Percentiles rank a stretch among this genome's conserved stretches.
These are phyloP conservation scores for Lepus americanus DNA, from an alignment of 2,113 vertebrate genomes.

Conservation along the genomic window DNA sequence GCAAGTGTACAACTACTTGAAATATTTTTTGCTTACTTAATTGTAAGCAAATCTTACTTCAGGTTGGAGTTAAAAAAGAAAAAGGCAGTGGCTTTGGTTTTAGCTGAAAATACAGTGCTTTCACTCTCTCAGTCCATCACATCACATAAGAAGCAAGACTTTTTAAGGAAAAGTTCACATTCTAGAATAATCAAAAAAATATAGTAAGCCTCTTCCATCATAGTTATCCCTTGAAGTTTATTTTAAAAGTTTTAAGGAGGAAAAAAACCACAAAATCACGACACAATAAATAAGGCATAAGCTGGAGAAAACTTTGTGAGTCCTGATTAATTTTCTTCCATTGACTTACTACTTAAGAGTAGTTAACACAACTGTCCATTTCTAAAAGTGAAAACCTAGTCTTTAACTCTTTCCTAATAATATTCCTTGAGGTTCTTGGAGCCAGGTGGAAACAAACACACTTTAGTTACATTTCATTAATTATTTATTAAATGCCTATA, in stretches of 20 bases:
- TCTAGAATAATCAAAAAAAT: slow-evolving; percentile 59
- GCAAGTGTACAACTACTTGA: neutral
- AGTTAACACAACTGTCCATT: slow-evolving; percentile 49
- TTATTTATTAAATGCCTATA: slow-evolving; percentile 38
- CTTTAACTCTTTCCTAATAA: slow-evolving; percentile 60
- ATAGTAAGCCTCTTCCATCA: neutral
- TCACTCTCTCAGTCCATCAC: neutral
- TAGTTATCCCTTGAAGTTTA: slow-evolving; percentile 40
- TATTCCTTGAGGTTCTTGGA: slow-evolving; percentile 24
- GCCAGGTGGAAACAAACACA: neutral
- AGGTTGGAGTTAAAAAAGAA: neutral
- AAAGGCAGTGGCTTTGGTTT: slow-evolving; percentile 30
- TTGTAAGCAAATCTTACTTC: slow-evolving; percentile 34
- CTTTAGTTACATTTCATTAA: slow-evolving; percentile 60
- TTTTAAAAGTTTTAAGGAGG: neutral
- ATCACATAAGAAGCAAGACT: neutral
- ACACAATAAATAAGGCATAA: neutral
- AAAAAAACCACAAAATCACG: neutral
- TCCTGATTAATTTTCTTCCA: slow-evolving; percentile 48
- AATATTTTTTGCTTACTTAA: slow-evolving; percentile 52
- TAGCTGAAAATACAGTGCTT: slow-evolving; percentile 30
- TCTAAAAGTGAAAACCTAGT: slow-evolving; percentile 34
- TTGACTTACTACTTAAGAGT: slow-evolving; percentile 36
- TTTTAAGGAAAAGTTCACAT: slow-evolving; percentile 33
- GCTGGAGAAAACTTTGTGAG: slow-evolving; percentile 25